Evolutionary conservation across 2,113 vertebrate genomes (phyloP).

Genomic region (Rhinoptilus africanus): DNA sequence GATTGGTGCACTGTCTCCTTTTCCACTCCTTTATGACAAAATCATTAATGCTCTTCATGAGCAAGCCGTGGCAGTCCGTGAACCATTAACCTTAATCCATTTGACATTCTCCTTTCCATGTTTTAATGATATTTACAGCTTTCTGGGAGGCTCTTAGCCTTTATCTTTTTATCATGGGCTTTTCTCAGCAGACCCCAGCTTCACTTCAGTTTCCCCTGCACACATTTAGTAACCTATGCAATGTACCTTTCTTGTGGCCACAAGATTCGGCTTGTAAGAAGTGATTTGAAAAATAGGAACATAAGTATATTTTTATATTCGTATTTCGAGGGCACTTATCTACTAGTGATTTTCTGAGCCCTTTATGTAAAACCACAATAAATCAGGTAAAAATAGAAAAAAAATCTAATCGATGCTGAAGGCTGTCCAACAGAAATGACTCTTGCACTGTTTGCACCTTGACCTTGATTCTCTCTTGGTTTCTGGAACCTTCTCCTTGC

Average conservation of each 20-base stretch:
- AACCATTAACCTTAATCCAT: slow-evolving; percentile 35
- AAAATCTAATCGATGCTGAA: not conserved
- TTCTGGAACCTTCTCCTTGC: not conserved
- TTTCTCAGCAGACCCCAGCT: not conserved
- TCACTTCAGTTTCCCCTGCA: not conserved
- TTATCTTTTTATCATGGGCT: not conserved
- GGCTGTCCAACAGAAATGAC: not conserved
- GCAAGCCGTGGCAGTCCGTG: not conserved
- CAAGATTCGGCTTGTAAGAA: not conserved
- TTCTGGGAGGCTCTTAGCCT: not conserved
- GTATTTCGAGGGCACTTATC: not conserved
- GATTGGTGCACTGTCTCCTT: not conserved
- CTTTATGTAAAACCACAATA: not conserved
- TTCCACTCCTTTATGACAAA: slow-evolving; percentile 17
- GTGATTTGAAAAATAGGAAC: not conserved
- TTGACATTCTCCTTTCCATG: slow-evolving; percentile 18
- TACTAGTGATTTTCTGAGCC: not conserved
- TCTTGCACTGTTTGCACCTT: not conserved
- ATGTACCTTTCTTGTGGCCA: not conserved
- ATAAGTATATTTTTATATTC: not conserved
- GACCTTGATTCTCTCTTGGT: not conserved
- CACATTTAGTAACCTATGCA: accelerated
- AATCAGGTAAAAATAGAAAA: not conserved
- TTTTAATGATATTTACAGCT: slow-evolving; percentile 37
- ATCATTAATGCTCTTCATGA: not conserved